Base-by-base conservation (phyloP, 1,140 invertebrate species). In the Tetramorium alpestre region DNA sequence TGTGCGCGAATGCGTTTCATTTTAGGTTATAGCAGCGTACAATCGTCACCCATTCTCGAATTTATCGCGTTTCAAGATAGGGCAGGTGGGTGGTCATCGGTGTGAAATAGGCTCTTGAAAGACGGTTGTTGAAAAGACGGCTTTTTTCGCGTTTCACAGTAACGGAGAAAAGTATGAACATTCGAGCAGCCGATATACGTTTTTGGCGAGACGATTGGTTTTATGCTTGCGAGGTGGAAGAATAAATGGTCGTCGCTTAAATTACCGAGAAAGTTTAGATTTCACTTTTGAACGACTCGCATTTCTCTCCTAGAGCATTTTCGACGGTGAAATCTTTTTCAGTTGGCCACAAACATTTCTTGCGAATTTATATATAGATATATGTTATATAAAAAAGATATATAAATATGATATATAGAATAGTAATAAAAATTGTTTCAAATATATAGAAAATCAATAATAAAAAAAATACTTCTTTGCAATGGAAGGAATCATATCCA, bases 141-240 rank as follows among this genome's bases (percentile, higher is more conserved):
- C 11, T 75, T 67, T 85, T 86, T 80, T 69, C 38, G 5, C 38
- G 22, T 70, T 44, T 47, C 44, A 56, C 56, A 22, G 47, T 33
- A 22, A 28, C 11, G 47, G 44, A 60, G 47, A 60, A 47, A 60
- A 18, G 38, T 58, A 73, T 22, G 82, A 47, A 54, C 64, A 28
- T 47, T n/a, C 73, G 44, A 80, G 18, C 28, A 22, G 13, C 10
- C 51, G 44, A 86, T 86, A 88, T 51, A 56, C 60, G 33, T 47
- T 47, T 33, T 77, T 67, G 58, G 18, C 22, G 44, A 84, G 81
- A 62, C 75, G 51, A 89, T 89, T 86, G 72, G 44, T 67, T 88
- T 51, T 80, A 58, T 56, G 67, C 60, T 85, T 47, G 56, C 33
- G 22, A 47, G 44, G 3, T 44, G 18, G 65, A 75, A 54, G 58